Evolutionary conservation across 2,113 vertebrate species (phyloP).

Genomic region (Proteles cristata): DNA sequence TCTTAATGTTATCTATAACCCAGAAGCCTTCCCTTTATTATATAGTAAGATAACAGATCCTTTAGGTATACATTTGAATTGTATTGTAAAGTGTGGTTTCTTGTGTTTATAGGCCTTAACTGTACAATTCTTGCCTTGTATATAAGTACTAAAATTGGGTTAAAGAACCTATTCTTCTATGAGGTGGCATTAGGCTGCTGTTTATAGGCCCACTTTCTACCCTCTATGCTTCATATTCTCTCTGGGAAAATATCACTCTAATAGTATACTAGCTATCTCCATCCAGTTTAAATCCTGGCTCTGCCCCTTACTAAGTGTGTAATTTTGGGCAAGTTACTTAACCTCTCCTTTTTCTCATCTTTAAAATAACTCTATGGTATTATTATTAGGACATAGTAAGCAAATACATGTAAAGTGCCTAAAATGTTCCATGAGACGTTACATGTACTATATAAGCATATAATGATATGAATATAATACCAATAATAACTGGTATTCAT

Average conservation of each 20-base stretch:
- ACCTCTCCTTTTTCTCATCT: background rate
- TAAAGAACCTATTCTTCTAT: background rate
- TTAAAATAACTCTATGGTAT: background rate
- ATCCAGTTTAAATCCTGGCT: background rate
- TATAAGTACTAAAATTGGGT: background rate
- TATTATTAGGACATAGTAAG: background rate
- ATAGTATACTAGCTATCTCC: background rate
- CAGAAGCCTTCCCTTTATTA: background rate
- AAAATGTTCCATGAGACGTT: background rate
- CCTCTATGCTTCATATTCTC: background rate
- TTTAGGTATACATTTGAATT: background rate
- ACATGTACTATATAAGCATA: background rate
- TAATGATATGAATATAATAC: background rate
- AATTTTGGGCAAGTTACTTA: background rate
- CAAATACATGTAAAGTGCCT: background rate
- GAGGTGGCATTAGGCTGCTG: background rate
- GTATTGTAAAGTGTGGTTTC: background rate
- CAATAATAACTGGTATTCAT: background rate
- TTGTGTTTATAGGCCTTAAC: background rate
- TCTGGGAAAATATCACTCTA: background rate
- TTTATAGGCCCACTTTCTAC: background rate
- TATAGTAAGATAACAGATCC: background rate
- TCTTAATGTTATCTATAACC: background rate
- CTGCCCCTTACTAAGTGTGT: background rate
- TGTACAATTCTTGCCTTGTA: background rate